Percentiles rank a stretch among this genome's conserved stretches.
Evolutionary conservation across 2,888 invertebrate genomes (phyloP).

Genomic region (Adelphocoris suturalis): DNA sequence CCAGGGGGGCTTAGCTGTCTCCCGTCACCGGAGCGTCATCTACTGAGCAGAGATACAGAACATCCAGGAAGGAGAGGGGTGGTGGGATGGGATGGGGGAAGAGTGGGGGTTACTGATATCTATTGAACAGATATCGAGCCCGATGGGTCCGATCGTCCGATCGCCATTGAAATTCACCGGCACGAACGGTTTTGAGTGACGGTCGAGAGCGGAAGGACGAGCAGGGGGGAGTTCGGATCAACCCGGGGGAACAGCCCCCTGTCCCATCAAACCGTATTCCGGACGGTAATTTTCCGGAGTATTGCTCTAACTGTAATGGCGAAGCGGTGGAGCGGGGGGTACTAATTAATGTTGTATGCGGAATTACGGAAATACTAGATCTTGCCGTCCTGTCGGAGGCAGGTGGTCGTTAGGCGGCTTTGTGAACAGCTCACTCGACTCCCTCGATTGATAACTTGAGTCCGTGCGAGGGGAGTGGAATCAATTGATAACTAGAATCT

Average conservation of each 20-base stretch:
- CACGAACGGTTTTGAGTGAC: neutral
- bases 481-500: constrained; percentile 1
- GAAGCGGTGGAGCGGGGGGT: neutral
- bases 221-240: neutral
- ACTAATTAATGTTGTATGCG: constrained; percentile 47
- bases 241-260: neutral
- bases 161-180: constrained; percentile 24
- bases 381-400: constrained; percentile 47
- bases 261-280: neutral
- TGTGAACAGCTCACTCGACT: constrained; percentile 34
- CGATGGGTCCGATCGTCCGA: neutral
- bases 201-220: too few species aligned
- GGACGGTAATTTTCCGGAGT: constrained; percentile 50
- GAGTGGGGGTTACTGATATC: neutral
- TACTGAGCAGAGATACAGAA: too few species aligned
- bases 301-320: constrained; percentile 39
- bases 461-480: neutral
- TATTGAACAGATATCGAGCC: neutral
- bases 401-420: constrained; percentile 51
- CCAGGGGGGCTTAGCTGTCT: too few species aligned
- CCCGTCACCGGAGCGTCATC: too few species aligned
- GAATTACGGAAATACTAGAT: constrained; percentile 44
- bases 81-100: too few species aligned
- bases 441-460: constrained; percentile 34
- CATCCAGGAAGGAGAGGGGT: too few species aligned